Conservation (phyloP, 2,797 vertebrate species). For the Sebastes cheni region DNA sequence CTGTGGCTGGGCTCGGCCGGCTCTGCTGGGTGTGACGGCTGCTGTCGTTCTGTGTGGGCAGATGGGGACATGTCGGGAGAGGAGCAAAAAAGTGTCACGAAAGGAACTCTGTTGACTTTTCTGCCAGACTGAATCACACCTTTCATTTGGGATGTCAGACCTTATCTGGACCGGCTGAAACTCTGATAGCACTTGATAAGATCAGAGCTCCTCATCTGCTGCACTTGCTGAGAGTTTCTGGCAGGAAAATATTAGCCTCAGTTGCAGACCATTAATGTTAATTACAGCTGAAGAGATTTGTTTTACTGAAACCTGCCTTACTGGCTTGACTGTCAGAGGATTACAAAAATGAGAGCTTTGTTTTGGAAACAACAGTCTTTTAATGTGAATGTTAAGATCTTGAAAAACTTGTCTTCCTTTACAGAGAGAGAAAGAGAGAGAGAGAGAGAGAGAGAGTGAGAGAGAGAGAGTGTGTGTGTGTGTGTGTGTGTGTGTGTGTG, state of each 20-base stretch:
- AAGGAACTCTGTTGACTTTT: conserved; percentile 40
- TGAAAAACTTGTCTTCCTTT: conserved; percentile 16
- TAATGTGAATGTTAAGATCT: neutral
- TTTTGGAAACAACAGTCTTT: neutral
- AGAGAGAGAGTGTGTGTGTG: too few relatives aligned
- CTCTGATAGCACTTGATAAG: neutral
- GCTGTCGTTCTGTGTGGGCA: neutral
- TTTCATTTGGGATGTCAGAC: conserved; percentile 22
- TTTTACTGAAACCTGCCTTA: conserved; percentile 25
- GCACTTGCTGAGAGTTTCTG: neutral
- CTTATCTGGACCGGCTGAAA: conserved; percentile 23
- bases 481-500: neutral
- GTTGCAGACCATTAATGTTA: conserved; percentile 9
- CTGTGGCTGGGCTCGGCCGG: neutral
- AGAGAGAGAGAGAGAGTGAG: too few relatives aligned
- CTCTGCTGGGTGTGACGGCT: conserved; percentile 12
- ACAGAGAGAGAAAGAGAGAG: neutral
- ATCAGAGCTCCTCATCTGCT: neutral
- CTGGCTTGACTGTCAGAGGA: neutral
- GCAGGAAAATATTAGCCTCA: neutral
- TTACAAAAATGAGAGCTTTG: neutral
- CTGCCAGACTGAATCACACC: conserved; percentile 27
- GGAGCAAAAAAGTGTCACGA: conserved; percentile 4
- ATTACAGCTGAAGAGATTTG: neutral
- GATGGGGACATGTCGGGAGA: conserved; percentile 13